Evolutionary conservation across 2,888 invertebrate genomes (phyloP).

Genomic region (Drosophila flavopinicola): DNA sequence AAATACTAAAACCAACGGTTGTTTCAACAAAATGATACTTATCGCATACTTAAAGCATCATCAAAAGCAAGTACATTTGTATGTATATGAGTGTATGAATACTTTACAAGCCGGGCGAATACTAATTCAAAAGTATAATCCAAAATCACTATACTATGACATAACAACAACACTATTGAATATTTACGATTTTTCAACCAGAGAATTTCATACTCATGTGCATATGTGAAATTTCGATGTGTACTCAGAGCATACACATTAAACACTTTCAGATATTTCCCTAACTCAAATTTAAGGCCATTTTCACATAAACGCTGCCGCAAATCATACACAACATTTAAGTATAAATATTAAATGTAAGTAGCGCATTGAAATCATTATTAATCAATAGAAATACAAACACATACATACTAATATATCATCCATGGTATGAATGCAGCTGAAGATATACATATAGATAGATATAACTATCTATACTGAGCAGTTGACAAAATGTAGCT

Average conservation of each 20-base stretch:
- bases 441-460: slow-evolving; percentile 22
- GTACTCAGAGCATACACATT: not conserved
- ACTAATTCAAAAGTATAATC: not conserved
- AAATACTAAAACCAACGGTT: slow-evolving; percentile 36
- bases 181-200: slow-evolving; percentile 16
- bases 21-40: slow-evolving; percentile 45
- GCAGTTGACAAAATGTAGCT: slow-evolving; percentile 62
- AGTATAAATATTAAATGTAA: slow-evolving; percentile 32
- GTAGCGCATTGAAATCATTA: slow-evolving; percentile 39
- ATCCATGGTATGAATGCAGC: slow-evolving; percentile 14
- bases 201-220: not conserved
- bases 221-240: not conserved
- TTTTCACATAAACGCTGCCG: slow-evolving; percentile 29
- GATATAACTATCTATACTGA: slow-evolving; percentile 24
- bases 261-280: slow-evolving; percentile 4
- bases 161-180: slow-evolving; percentile 7
- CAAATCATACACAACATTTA: slow-evolving; percentile 12
- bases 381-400: slow-evolving; percentile 25
- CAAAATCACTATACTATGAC: too few species aligned
- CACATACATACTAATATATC: slow-evolving; percentile 8
- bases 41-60: slow-evolving; percentile 37
- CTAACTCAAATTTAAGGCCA: slow-evolving; percentile 8
- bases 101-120: slow-evolving; percentile 8
- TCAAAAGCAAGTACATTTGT: slow-evolving; percentile 17
- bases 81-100: slow-evolving; percentile 2